Percentiles rank a stretch among this genome's conserved stretches.
Conservation (phyloP, 2,888 invertebrate genomes). For the Eumerus sabulonum region DNA sequence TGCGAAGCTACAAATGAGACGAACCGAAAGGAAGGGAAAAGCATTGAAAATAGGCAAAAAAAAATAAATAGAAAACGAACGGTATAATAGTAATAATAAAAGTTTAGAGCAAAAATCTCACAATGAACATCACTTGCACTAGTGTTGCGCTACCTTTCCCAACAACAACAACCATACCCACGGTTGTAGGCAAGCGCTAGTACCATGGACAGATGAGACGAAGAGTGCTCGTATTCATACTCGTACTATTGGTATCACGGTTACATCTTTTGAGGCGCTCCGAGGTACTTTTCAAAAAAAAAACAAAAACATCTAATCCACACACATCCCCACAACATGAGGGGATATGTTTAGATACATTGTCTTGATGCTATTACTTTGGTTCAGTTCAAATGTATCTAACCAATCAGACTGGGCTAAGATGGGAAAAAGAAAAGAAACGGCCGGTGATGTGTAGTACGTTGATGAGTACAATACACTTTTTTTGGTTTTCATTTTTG, state of each 20-base stretch:
- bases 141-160: constrained; percentile 44
- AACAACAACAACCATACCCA: constrained; percentile 30
- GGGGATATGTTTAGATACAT: constrained; percentile 63
- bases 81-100: constrained; percentile 66
- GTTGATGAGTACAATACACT: constrained; percentile 59
- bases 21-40: no score
- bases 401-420: constrained; percentile 51
- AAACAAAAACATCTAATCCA: constrained; percentile 30
- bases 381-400: constrained; percentile 43
- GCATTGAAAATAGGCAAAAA: constrained; percentile 7
- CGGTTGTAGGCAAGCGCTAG: constrained; percentile 25
- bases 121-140: constrained; percentile 59
- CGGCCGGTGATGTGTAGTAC: constrained; percentile 42
- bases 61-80: constrained; percentile 58
- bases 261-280: constrained; percentile 61
- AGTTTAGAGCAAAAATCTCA: constrained; percentile 65
- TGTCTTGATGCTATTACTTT: constrained; percentile 55
- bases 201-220: constrained; percentile 11
- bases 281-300: constrained; percentile 31
- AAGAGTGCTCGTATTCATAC: constrained; percentile 54
- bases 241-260: constrained; percentile 64
- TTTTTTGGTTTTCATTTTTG: constrained; percentile 3
- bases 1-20: no score
- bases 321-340: constrained; percentile 14
- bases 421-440: constrained; percentile 4